These are phyloP conservation scores for Streblospio benedicti DNA, from an alignment of 1,140 invertebrate genomes.

Conservation along the genomic window DNA sequence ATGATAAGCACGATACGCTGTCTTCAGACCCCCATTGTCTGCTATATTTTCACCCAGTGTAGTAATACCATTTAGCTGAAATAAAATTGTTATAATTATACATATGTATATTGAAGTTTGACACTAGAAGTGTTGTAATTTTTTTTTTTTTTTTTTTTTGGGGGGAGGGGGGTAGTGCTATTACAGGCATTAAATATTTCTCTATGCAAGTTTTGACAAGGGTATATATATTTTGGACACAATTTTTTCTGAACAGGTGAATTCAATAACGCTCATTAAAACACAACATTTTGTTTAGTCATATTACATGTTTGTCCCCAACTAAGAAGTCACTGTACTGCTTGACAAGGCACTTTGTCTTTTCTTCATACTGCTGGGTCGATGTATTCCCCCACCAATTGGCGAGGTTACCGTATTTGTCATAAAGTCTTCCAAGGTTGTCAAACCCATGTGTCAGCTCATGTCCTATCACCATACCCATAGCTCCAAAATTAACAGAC, in stretches of 20 bases:
- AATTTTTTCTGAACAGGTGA: too few species aligned
- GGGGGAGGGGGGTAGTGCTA: too few species aligned
- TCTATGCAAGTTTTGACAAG: neutral
- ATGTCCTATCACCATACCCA: slow-evolving; percentile 54
- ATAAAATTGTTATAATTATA: too few species aligned
- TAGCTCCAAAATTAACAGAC: slow-evolving; percentile 39
- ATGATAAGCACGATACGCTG: slow-evolving; percentile 50
- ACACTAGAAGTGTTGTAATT: too few species aligned
- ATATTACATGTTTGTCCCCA: slow-evolving; percentile 3
- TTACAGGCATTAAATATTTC: too few species aligned
- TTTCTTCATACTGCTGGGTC: slow-evolving; percentile 22
- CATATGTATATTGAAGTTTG: too few species aligned
- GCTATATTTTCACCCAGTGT: slow-evolving; percentile 63
- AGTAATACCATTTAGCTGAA: slow-evolving; percentile 54
- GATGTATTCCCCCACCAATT: slow-evolving; percentile 46
- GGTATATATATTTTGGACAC: too few species aligned
- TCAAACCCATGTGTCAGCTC: slow-evolving; percentile 55
- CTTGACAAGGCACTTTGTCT: slow-evolving; percentile 33
- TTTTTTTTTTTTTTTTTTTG: too few species aligned
- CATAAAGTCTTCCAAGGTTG: slow-evolving; percentile 44
- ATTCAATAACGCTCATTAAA: too few species aligned
- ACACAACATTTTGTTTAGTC: too few species aligned
- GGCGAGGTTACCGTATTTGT: slow-evolving; percentile 36
- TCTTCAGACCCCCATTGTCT: slow-evolving; percentile 59
- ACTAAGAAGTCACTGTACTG: slow-evolving; percentile 30